Evolutionary conservation across 2,888 invertebrate species (phyloP).

Genomic region (Anarsia innoxiella): DNA sequence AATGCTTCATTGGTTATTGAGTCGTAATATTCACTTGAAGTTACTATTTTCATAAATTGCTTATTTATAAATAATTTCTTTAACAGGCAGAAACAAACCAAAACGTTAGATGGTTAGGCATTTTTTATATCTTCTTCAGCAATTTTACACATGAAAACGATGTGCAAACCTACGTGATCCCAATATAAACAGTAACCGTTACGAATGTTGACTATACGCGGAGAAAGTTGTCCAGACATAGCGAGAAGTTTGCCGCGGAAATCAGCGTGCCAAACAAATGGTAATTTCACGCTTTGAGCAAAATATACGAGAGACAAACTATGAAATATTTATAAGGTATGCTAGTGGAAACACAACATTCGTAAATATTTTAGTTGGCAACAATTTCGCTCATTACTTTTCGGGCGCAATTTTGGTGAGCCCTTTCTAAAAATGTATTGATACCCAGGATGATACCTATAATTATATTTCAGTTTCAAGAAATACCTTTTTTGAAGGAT

Average conservation of each 20-base stretch:
- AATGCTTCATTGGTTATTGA: not conserved
- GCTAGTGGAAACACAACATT: not conserved
- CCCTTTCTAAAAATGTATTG: no score
- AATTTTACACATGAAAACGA: constrained; percentile 1
- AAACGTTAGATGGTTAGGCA: no score
- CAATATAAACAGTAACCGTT: constrained; percentile 20
- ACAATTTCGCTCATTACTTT: no score
- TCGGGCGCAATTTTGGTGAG: no score
- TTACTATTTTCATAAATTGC: not conserved
- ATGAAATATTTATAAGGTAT: constrained; percentile 19
- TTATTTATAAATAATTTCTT: no score
- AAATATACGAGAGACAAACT: constrained; percentile 15
- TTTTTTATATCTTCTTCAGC: no score
- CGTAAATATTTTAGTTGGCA: not conserved
- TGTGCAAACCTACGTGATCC: constrained; percentile 3
- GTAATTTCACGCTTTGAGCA: constrained; percentile 23
- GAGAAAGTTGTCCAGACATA: constrained; percentile 15
- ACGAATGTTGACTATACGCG: constrained; percentile 13
- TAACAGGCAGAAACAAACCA: no score
- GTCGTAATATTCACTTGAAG: not conserved
- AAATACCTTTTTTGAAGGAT: no score
- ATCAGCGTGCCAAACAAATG: constrained; percentile 24
- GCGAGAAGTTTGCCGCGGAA: constrained; percentile 16
- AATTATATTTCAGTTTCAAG: no score
- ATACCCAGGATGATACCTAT: no score